Percentiles rank a stretch among this genome's conserved stretches.
phyloP scores from a whole-genome alignment of 2,113 vertebrate genomes.

The Nannospalax galili region DNA sequence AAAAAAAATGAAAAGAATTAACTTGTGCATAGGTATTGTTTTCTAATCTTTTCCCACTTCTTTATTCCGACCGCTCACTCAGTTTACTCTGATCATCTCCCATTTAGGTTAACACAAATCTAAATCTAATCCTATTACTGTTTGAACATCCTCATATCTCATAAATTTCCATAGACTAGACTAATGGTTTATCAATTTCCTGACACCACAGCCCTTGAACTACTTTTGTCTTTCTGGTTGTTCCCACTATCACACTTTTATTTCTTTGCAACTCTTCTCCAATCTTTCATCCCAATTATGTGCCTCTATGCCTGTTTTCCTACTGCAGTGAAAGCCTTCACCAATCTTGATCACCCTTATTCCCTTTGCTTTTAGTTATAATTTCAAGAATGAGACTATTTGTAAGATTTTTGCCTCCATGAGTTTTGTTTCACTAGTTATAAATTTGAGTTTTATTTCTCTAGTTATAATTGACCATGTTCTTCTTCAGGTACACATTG shows the following conservation, averaged over 20 bases:
- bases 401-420: neutral
- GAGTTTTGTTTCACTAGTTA: neutral
- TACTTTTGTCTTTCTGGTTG: neutral
- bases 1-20: no score
- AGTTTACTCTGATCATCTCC: neutral
- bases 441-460: no score
- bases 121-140: neutral
- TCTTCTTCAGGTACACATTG: neutral
- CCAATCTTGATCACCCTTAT: neutral
- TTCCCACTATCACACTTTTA: neutral
- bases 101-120: neutral
- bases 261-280: neutral
- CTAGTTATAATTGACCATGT: neutral
- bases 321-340: neutral
- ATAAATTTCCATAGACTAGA: neutral
- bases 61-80: neutral
- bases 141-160: neutral
- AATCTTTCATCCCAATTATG: neutral
- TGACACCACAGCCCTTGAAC: neutral
- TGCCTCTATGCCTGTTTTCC: neutral
- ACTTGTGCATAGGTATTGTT: neutral
- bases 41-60: neutral
- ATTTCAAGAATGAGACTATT: neutral
- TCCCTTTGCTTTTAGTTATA: neutral
- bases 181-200: neutral